Conservation (phyloP, 2,888 invertebrate species). For the Thera britannica region DNA sequence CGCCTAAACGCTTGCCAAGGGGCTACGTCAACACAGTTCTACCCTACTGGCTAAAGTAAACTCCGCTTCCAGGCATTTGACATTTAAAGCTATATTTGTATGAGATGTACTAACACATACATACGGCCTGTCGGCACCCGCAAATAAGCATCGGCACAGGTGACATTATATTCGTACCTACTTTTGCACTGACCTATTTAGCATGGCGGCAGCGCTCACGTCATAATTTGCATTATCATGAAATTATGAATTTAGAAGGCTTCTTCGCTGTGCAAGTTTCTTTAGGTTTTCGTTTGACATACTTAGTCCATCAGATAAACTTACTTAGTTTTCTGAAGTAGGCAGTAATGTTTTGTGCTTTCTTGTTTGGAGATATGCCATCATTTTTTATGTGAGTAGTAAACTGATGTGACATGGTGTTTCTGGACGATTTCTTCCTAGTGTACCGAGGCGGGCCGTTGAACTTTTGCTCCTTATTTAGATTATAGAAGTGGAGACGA, state of each 20-base stretch:
- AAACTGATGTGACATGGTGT: slow-evolving; percentile 50
- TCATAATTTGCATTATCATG: slow-evolving; percentile 32
- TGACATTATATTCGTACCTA: slow-evolving; percentile 48
- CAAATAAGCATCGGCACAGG: slow-evolving; percentile 48
- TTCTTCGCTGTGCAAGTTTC: slow-evolving; percentile 3
- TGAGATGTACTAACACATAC: slow-evolving; percentile 37
- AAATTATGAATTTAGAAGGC: slow-evolving; percentile 12
- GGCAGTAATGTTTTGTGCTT: slow-evolving; percentile 2
- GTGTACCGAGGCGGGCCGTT: slow-evolving; percentile 72
- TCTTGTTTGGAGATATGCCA: slow-evolving; percentile 30
- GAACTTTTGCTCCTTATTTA: slow-evolving; percentile 85
- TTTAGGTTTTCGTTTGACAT: slow-evolving; percentile 2
- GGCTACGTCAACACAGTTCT: slow-evolving; percentile 68
- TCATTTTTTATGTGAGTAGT: slow-evolving; percentile 24
- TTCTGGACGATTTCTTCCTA: slow-evolving; percentile 67
- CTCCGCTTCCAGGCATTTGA: slow-evolving; percentile 58
- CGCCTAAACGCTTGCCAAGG: slow-evolving; percentile 74
- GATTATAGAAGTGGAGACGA: slow-evolving; percentile 81
- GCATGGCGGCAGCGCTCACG: slow-evolving; percentile 39
- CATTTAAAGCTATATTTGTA: slow-evolving; percentile 65
- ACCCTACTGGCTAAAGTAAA: slow-evolving; percentile 63
- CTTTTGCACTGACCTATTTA: slow-evolving; percentile 65
- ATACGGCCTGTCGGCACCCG: slow-evolving; percentile 33
- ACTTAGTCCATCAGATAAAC: background rate
- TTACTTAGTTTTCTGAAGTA: slow-evolving; percentile 4